Percentiles rank a stretch among this genome's conserved stretches.
Evolutionary conservation across 1,140 invertebrate species (phyloP).

Genomic region (Stegodyphus mimosarum): DNA sequence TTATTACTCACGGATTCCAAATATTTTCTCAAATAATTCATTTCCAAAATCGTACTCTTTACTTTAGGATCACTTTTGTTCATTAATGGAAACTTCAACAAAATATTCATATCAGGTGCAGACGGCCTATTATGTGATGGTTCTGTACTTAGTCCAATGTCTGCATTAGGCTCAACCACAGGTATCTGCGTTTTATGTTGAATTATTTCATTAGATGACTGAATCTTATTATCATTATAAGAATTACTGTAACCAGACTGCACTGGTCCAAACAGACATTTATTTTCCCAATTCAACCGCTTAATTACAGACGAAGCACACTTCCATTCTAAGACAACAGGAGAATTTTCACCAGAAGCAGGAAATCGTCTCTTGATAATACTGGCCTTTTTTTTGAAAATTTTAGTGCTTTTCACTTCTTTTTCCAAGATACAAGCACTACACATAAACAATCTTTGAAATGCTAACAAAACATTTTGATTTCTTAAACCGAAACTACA

Average conservation of each 20-base stretch:
- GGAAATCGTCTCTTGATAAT: background rate
- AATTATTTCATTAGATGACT: background rate
- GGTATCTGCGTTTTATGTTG: conserved; percentile 12
- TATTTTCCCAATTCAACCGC: conserved; percentile 52
- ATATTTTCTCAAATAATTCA: conserved; percentile 32
- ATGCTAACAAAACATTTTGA: too few relatives aligned
- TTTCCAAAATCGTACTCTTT: background rate
- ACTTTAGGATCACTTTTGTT: background rate
- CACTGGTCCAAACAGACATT: conserved; percentile 47
- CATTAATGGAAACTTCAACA: conserved; percentile 36
- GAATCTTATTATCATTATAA: background rate
- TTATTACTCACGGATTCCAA: conserved; percentile 2
- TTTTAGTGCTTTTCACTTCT: too few relatives aligned
- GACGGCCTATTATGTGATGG: too few relatives aligned
- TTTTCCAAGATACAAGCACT: too few relatives aligned
- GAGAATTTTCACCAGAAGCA: background rate
- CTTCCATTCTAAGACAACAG: background rate
- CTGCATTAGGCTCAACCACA: conserved; percentile 2
- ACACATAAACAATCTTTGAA: too few relatives aligned
- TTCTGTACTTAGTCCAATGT: too few relatives aligned
- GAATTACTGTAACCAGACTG: too few relatives aligned
- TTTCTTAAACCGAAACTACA: too few relatives aligned
- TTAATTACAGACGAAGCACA: conserved; percentile 23
- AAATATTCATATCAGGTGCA: background rate
- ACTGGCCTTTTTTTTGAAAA: background rate